Evolutionary conservation across 1,140 invertebrate species (phyloP), one percentile per base, ranked within the genome.

Genomic region (Brachionus paranguensis): DNA sequence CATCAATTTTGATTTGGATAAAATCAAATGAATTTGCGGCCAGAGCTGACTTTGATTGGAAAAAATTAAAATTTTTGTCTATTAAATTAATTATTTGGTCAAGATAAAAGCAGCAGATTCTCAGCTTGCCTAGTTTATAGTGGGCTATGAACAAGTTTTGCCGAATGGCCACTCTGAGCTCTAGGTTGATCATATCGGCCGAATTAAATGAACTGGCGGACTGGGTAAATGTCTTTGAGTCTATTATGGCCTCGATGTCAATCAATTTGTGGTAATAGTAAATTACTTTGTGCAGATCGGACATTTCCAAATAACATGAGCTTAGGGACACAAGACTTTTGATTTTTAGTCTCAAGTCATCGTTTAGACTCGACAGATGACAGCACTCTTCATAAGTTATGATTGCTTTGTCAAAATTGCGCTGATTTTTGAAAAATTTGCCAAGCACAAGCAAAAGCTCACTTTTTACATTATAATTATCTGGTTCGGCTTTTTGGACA

Each of bases 141-240:
- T 81, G 78, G 33, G 78, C 78, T 29, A 43, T 68, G 53, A 68
- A 81, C 20, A 81, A 68, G 27, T 81, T 81, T 81, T 81, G 53
- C n/a, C 78, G 53, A 27, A 81, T 68, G n/a, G 64, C 78, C 3
- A 81, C 64, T 17, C 78, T 8, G 10, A 81, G 37, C 41, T 81
- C 78, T 24, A 81, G 20, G 29, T 81, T 68, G n/a, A 81, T 68
- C 29, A 81, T 60, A 3, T 60, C 37, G 1, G 43, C n/a, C 11
- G 27, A 29, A 27, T 45, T 81, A 10, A 68, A 64, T 41, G 53
- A 29, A 45, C 72, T 76, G 1, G 37, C 17, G 0, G 68, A 72
- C 6, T 72, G 14, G 4, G n/a, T 43, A 20, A 60, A 60, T 72
- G 20, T 11, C 50, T 53, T 76, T 14, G 72, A 76, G 41, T 50